Conservation (phyloP, 1,140 invertebrate species). For the Bombyx mori region DNA sequence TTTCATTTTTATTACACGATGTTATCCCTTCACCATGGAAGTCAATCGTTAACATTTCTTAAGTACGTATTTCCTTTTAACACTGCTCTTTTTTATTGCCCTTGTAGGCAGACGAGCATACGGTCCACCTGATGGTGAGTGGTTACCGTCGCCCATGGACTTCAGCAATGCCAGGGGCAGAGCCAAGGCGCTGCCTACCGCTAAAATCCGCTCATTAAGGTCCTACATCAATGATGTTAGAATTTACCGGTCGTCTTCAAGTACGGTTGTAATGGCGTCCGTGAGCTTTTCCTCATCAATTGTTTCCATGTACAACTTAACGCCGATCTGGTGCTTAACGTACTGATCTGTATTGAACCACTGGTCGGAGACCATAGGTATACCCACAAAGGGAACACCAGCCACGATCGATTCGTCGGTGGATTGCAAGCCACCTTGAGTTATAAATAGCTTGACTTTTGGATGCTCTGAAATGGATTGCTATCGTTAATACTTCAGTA, state of each 20-base stretch:
- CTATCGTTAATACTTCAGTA: too few species aligned
- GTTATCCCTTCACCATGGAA: too few species aligned
- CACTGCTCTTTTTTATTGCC: too few species aligned
- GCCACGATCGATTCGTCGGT: conserved; percentile 3
- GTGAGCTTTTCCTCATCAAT: conserved; percentile 31
- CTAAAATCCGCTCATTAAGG: too few species aligned
- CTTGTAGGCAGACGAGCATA: too few species aligned
- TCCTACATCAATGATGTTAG: background rate
- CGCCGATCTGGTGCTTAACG: conserved; percentile 27
- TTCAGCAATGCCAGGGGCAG: too few species aligned
- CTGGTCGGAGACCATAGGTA: conserved; percentile 31
- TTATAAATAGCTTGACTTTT: conserved; percentile 1
- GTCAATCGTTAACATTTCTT: too few species aligned
- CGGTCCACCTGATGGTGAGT: too few species aligned
- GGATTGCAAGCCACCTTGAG: conserved; percentile 1
- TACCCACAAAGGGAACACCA: conserved; percentile 1
- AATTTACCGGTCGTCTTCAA: conserved; percentile 18
- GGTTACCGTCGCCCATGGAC: too few species aligned
- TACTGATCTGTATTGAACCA: conserved; percentile 28
- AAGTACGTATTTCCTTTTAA: too few species aligned
- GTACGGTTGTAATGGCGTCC: conserved; percentile 26
- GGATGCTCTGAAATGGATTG: conserved; percentile 3
- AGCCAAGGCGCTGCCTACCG: too few species aligned
- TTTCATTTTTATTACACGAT: too few species aligned
- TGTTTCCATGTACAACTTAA: conserved; percentile 25